Conservation (phyloP, 1,140 invertebrate species). For the Idris sp. region DNA sequence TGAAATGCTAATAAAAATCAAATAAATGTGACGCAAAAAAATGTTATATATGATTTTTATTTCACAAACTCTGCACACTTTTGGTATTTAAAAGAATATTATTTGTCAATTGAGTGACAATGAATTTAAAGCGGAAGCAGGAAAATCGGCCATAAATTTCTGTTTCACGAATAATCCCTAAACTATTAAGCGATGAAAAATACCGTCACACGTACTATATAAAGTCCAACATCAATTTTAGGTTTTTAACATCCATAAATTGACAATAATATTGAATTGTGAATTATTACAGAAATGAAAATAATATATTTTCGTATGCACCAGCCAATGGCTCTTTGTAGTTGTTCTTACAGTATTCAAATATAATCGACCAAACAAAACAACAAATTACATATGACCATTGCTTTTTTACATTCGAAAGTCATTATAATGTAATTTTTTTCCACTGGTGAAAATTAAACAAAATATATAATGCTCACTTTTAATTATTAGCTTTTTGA, state of each 20-base stretch:
- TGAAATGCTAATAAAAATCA: constrained; percentile 27
- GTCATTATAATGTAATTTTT: no score
- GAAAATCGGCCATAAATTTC: constrained; percentile 24
- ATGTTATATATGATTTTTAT: no score
- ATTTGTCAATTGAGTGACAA: constrained; percentile 28
- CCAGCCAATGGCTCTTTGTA: not conserved
- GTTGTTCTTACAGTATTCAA: no score
- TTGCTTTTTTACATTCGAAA: no score
- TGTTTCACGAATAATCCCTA: constrained; percentile 23
- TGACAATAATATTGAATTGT: constrained; percentile 41
- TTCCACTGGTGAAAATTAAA: no score
- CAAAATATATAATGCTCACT: no score
- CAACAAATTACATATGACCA: no score
- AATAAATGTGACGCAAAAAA: constrained; percentile 14
- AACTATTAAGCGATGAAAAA: constrained; percentile 23
- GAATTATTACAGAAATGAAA: constrained; percentile 19
- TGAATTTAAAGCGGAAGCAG: constrained; percentile 31
- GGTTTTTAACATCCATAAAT: constrained; percentile 37
- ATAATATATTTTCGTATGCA: constrained; percentile 2
- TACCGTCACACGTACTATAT: constrained; percentile 22
- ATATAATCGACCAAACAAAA: no score
- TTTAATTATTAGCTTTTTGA: no score
- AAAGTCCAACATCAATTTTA: constrained; percentile 22
- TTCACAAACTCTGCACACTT: constrained; percentile 37
- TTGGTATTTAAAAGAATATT: no score